A percentile compares a stretch with the other conserved stretches of the same genome.
Conservation (phyloP, 2,113 vertebrate genomes). For the Raphicerus campestris region DNA sequence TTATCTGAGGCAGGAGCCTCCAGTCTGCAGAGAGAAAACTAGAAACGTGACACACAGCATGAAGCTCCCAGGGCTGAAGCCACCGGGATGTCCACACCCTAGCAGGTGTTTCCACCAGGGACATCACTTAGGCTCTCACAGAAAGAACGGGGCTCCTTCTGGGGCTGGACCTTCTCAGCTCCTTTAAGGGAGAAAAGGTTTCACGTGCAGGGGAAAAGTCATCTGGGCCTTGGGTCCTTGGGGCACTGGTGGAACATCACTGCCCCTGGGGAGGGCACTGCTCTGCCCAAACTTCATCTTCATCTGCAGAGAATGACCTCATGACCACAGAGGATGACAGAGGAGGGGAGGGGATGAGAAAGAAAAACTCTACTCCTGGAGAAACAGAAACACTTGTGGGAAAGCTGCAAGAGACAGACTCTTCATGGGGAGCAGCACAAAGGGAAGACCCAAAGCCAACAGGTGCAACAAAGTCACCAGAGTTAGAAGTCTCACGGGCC, state of each 20-base stretch:
- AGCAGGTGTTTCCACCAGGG: neutral
- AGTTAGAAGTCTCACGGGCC: neutral
- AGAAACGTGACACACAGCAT: neutral
- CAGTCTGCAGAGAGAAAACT: neutral
- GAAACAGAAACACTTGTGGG: neutral
- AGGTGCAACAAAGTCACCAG: neutral
- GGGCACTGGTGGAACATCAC: neutral
- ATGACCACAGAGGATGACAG: neutral
- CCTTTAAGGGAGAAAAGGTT: neutral
- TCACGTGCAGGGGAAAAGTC: neutral
- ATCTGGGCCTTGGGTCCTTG: neutral
- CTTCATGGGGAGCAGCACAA: neutral
- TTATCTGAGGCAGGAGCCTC: neutral
- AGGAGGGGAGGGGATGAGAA: neutral
- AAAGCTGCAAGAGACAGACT: neutral
- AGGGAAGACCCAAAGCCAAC: neutral
- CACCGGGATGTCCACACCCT: neutral
- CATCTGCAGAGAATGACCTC: neutral
- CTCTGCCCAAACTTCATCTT: neutral
- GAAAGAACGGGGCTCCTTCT: neutral
- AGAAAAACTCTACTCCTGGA: neutral
- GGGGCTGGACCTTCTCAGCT: neutral
- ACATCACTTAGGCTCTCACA: neutral
- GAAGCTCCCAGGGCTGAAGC: neutral
- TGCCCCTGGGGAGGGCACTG: neutral